Percentiles rank a stretch among this genome's conserved stretches.
These are phyloP conservation scores for Arion vulgaris DNA, from an alignment of 1,140 invertebrate genomes.

Conservation along the genomic window DNA sequence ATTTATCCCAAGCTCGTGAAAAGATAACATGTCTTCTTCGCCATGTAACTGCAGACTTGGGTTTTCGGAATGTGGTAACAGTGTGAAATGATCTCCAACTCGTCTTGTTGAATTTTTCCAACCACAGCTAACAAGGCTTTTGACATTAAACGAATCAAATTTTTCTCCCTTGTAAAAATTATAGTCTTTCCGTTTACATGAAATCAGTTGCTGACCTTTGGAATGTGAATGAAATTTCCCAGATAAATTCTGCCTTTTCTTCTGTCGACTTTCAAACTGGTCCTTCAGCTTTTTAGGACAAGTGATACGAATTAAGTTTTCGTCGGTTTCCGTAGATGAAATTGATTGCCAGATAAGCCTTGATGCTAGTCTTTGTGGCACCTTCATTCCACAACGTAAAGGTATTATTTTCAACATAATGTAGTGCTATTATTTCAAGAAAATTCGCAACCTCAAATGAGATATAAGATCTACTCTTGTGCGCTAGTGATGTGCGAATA, in stretches of 20 bases:
- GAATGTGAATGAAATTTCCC: neutral
- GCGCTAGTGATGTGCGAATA: too few species aligned
- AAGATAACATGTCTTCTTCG: neutral
- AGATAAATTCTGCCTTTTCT: slow-evolving; percentile 7
- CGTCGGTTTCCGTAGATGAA: neutral
- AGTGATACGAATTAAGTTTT: slow-evolving; percentile 8
- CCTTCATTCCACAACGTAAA: neutral
- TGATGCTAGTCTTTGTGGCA: neutral
- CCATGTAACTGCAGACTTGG: neutral
- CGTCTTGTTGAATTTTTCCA: slow-evolving; percentile 26
- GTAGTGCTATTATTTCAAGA: neutral
- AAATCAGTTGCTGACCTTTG: slow-evolving; percentile 4
- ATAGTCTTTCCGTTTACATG: slow-evolving; percentile 11
- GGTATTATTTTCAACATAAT: neutral
- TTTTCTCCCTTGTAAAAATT: slow-evolving; percentile 18
- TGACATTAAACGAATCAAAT: slow-evolving; percentile 3
- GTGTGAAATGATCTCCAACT: slow-evolving; percentile 15
- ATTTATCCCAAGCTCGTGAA: slow-evolving; percentile 41
- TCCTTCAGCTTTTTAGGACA: slow-evolving; percentile 21
- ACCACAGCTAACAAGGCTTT: slow-evolving; percentile 15
- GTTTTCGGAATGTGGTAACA: slow-evolving; percentile 15
- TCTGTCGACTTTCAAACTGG: neutral
- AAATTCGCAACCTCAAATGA: neutral
- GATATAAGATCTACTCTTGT: too few species aligned
- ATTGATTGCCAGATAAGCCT: neutral